A percentile compares a stretch with the other conserved stretches of the same genome.
phyloP scores from a whole-genome alignment of 2,797 vertebrate species.

The Limosa lapponica region DNA sequence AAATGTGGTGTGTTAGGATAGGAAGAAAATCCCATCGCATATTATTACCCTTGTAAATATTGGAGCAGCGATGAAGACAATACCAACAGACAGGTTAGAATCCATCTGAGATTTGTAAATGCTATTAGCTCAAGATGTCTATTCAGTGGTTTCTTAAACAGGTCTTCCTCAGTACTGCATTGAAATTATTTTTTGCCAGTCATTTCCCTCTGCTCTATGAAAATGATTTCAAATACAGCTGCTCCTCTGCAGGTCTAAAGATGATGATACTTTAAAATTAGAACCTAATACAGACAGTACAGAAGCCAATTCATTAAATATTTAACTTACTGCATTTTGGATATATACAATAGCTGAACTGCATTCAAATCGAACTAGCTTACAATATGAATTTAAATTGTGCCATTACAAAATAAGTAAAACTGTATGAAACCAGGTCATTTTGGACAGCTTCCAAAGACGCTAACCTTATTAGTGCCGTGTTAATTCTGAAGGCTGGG shows the following conservation, averaged over 20 bases:
- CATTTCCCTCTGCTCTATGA: constrained; percentile 17
- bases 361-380: not conserved
- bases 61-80: not conserved
- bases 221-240: not conserved
- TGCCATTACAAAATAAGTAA: not conserved
- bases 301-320: constrained; percentile 18
- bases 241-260: not conserved
- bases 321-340: not conserved
- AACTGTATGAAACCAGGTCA: not conserved
- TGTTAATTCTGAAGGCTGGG: not conserved
- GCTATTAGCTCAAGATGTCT: not conserved
- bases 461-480: not conserved
- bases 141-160: not conserved
- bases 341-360: not conserved
- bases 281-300: not conserved
- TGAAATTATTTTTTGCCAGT: constrained; percentile 52
- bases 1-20: not conserved
- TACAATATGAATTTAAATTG: not conserved
- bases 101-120: not conserved
- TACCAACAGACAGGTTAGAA: not conserved
- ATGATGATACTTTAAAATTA: not conserved
- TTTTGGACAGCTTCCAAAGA: not conserved
- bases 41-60: not conserved
- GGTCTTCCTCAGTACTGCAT: not conserved
- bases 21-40: not conserved